Evolutionary conservation across 2,113 vertebrate genomes (phyloP).

Genomic region (Grallaria varia): DNA sequence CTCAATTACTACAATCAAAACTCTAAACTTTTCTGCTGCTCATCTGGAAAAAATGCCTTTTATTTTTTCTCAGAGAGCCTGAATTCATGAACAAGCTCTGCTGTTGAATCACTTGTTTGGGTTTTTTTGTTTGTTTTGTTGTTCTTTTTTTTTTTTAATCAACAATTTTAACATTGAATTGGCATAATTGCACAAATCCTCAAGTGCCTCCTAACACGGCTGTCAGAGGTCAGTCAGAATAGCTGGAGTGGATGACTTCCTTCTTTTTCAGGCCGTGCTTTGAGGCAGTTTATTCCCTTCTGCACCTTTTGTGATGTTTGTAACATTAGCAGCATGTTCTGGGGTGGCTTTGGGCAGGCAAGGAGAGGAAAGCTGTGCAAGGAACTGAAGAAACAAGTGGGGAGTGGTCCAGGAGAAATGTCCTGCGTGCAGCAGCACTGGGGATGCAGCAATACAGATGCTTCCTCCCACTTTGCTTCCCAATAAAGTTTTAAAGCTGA

Average conservation of each 20-base stretch:
- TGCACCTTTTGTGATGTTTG: neutral
- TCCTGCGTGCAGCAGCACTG: neutral
- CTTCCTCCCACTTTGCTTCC: neutral
- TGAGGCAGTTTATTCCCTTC: neutral
- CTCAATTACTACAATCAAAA: neutral
- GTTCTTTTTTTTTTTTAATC: neutral
- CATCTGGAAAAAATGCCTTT: neutral
- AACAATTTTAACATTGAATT: neutral
- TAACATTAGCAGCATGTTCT: neutral
- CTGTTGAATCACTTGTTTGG: neutral
- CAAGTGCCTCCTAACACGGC: accelerated
- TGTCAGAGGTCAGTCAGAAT: conserved; percentile 11
- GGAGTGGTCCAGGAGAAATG: neutral
- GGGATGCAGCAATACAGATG: neutral
- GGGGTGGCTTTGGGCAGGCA: neutral
- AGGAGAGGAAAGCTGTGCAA: neutral
- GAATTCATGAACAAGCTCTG: neutral
- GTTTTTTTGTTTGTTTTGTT: neutral
- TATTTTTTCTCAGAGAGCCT: neutral
- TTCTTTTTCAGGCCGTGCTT: neutral
- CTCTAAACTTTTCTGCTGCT: neutral
- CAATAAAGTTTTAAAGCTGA: neutral
- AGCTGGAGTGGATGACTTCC: neutral
- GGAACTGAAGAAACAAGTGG: neutral
- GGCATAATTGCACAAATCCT: neutral